These are phyloP conservation scores for Fratercula arctica DNA, from an alignment of 2,797 vertebrate genomes.

Conservation along the genomic window DNA sequence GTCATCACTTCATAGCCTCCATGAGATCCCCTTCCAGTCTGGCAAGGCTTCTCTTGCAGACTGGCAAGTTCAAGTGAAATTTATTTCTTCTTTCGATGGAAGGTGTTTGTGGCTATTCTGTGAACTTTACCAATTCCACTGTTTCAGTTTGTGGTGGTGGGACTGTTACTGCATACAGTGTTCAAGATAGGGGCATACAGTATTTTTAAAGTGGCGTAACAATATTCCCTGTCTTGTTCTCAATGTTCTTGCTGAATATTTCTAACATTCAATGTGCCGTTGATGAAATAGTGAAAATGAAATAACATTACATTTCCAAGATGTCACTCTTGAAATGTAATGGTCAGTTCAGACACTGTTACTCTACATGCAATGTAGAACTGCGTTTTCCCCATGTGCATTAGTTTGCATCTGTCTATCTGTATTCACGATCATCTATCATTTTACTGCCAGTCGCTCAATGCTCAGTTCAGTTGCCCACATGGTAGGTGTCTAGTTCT, in stretches of 20 bases:
- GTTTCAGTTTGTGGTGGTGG: background rate
- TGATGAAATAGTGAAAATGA: background rate
- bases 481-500: background rate
- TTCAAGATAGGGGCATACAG: background rate
- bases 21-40: background rate
- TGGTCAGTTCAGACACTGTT: background rate
- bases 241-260: background rate
- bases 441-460: background rate
- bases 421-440: fast-evolving
- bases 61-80: background rate
- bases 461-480: background rate
- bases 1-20: background rate
- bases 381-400: background rate
- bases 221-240: background rate
- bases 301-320: background rate
- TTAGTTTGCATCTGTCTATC: background rate
- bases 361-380: background rate
- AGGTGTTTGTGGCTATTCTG: background rate
- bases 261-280: background rate
- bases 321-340: background rate
- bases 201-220: background rate
- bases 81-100: background rate
- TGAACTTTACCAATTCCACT: background rate
- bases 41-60: background rate
- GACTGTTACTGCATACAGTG: background rate